Evolutionary conservation across 2,113 vertebrate species (phyloP).

Genomic region (Capreolus pygargus): DNA sequence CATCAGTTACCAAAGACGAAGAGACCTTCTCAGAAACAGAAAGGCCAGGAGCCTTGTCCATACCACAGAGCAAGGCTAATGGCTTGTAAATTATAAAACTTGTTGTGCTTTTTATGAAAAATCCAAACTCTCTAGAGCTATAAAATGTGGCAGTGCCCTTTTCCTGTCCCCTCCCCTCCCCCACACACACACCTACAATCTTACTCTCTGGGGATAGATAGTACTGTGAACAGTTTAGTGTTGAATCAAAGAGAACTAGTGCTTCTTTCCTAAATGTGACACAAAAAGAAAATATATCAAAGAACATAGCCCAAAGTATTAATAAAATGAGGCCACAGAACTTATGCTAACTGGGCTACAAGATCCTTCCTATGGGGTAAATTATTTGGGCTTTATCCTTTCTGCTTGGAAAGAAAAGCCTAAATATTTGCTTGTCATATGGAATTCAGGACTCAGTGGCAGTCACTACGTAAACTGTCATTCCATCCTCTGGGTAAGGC

Average conservation of each 20-base stretch:
- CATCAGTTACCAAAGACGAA: not conserved
- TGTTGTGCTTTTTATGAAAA: not conserved
- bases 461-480: not conserved
- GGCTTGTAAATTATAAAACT: not conserved
- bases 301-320: not conserved
- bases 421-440: not conserved
- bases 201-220: not conserved
- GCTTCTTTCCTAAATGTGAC: not conserved
- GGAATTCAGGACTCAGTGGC: not conserved
- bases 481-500: not conserved
- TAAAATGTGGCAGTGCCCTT: not conserved
- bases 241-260: not conserved
- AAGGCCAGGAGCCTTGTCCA: not conserved
- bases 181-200: no score
- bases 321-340: not conserved
- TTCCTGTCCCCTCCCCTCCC: rapidly evolving
- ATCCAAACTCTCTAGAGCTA: not conserved
- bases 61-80: no score
- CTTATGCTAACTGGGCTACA: not conserved
- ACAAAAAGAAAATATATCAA: not conserved
- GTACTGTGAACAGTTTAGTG: not conserved
- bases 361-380: not conserved
- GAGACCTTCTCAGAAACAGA: not conserved
- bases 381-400: not conserved
- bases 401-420: not conserved